Evolutionary conservation across 2,888 invertebrate species (phyloP), one percentile per base, ranked within the genome.

Genomic region (Rhamphomyia laevipes): DNA sequence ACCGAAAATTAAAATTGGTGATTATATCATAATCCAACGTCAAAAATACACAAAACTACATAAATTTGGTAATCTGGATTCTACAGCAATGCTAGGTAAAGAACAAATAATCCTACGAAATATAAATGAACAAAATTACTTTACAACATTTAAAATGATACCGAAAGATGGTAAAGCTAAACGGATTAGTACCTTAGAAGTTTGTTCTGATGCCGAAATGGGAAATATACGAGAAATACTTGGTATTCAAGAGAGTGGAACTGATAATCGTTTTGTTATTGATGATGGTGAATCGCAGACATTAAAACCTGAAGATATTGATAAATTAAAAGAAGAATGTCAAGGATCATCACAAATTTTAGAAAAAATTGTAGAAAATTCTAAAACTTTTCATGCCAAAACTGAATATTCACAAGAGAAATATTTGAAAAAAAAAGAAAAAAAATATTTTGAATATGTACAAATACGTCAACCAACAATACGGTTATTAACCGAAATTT

Each of bases 401-500:
- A 96, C 94, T 0, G 90, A 87, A 61, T 96, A 84, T 67, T 86
- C 88, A 0, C 89, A 96, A 67, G 89, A 90, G 58, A 96, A 96
- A 67, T 97, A 96, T 67, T 75, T 96, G 41, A 86, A 85, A 60
- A 96, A 96, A 66, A 99, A 99, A 67, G 88, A 90, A 61, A 86
- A 85, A 59, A 96, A 96, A 70, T 96, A 94, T 70, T 86, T 82
- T 63, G 87, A 87, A 61, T 86, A 82, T 62, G 73, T 93, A 15
- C 82, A 83, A 56, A 77, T 96, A 44, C 73, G 85, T 6, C 81
- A 77, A 62, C 94, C 96, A 1, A 87, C 81, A 35, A 76, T 95
- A 50, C 74, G 90, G 43, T 71, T 88, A n/a, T 69, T 97, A 42
- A 75, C 84, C 17, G 88, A 93, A 59, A 85, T 93, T 61, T 88